Conservation (phyloP, 1,140 invertebrate species). For the Drosophila sp. region DNA sequence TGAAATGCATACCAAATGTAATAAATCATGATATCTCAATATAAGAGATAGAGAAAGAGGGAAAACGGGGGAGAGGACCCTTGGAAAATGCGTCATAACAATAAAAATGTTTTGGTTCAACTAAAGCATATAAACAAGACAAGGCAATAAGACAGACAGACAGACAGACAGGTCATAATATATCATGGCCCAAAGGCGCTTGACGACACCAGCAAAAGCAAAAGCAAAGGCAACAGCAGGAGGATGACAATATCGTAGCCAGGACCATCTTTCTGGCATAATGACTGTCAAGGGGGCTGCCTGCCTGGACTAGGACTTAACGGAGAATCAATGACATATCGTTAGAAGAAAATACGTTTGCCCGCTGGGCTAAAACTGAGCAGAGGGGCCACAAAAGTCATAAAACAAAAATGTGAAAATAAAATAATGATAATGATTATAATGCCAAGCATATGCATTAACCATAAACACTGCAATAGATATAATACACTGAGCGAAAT, state of each 20-base stretch:
- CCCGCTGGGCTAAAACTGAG: conserved; percentile 41
- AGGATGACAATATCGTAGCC: conserved; percentile 12
- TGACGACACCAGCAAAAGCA: conserved; percentile 47
- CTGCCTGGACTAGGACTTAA: conserved; percentile 46
- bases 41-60: conserved; percentile 8
- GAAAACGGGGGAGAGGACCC: neutral
- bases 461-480: neutral
- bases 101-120: conserved; percentile 62
- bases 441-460: conserved; percentile 49
- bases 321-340: conserved; percentile 77
- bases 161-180: conserved; percentile 66
- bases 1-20: conserved; percentile 61
- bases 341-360: conserved; percentile 71
- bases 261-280: conserved; percentile 32
- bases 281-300: conserved; percentile 59
- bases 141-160: conserved; percentile 32
- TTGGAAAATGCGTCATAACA: conserved; percentile 75
- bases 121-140: conserved; percentile 77
- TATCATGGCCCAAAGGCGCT: conserved; percentile 77
- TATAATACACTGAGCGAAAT: conserved; percentile 1
- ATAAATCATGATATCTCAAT: conserved; percentile 63
- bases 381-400: conserved; percentile 34
- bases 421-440: conserved; percentile 59
- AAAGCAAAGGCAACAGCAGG: neutral
- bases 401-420: conserved; percentile 50